phyloP scores from a whole-genome alignment of 2,113 vertebrate species.

The Burhinus bistriatus region DNA sequence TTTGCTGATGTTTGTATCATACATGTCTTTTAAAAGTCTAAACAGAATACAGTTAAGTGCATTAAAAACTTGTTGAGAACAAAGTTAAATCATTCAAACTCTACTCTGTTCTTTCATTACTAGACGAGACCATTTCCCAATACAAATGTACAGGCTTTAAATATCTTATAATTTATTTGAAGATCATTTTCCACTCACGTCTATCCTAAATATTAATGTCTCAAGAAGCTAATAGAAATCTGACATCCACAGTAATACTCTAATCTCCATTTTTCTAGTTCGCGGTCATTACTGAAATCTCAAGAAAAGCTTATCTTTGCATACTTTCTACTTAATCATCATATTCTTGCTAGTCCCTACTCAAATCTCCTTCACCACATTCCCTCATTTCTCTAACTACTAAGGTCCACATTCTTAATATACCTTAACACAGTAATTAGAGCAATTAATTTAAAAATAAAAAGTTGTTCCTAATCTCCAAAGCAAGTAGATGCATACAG shows the following conservation, averaged over 20 bases:
- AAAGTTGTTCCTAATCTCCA: neutral
- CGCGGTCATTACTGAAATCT: constrained; percentile 22
- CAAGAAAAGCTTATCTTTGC: constrained; percentile 38
- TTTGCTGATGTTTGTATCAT: neutral
- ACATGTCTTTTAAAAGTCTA: neutral
- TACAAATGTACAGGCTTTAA: constrained; percentile 41
- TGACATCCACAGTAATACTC: constrained; percentile 35
- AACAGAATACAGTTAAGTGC: neutral
- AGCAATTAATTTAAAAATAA: neutral
- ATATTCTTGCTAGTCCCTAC: neutral
- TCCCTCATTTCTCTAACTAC: neutral
- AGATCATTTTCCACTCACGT: constrained; percentile 27
- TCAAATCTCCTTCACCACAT: neutral
- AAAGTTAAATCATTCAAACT: neutral
- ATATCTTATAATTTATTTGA: constrained; percentile 58
- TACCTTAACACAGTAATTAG: neutral
- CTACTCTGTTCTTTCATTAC: neutral
- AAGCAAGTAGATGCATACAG: neutral
- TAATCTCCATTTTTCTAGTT: constrained; percentile 22
- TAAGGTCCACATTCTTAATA: neutral
- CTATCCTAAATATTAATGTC: constrained; percentile 45
- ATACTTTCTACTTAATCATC: neutral
- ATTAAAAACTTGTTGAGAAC: neutral
- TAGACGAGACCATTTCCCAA: neutral
- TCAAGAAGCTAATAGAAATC: constrained; percentile 51